These are phyloP conservation scores for Hippocampus barbouri DNA, from an alignment of 2,113 vertebrate species.

Conservation along the genomic window DNA sequence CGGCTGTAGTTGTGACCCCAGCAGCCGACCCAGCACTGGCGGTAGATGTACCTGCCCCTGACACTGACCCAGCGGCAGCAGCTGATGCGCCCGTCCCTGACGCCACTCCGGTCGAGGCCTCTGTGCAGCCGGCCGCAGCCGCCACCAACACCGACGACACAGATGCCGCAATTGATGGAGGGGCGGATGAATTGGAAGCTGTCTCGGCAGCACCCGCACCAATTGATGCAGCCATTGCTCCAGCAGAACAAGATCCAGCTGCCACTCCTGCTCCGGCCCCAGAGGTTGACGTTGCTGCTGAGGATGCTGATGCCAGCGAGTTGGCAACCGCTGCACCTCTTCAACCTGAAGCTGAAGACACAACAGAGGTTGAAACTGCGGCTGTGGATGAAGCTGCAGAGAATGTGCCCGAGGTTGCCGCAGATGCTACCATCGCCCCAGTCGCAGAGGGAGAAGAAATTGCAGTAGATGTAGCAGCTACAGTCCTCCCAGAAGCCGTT, in stretches of 20 bases:
- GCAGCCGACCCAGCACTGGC: constrained; percentile 26
- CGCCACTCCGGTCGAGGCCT: constrained; percentile 37
- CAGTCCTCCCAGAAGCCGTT: constrained; percentile 1
- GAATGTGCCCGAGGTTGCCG: constrained; percentile 29
- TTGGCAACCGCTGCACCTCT: constrained; percentile 55
- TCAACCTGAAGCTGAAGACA: constrained; percentile 38
- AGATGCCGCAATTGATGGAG: constrained; percentile 13
- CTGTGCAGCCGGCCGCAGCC: constrained; percentile 45
- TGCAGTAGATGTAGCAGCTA: constrained; percentile 12
- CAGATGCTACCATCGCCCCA: constrained; percentile 57
- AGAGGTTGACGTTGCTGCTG: constrained; percentile 25
- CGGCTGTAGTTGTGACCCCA: constrained; percentile 49
- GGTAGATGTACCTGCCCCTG: constrained; percentile 36
- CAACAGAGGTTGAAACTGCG: constrained; percentile 18
- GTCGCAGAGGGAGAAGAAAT: constrained; percentile 56
- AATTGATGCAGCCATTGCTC: constrained; percentile 32
- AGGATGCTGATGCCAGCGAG: constrained; percentile 50
- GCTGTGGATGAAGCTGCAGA: constrained; percentile 25
- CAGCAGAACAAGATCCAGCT: constrained; percentile 25
- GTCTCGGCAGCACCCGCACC: constrained; percentile 42
- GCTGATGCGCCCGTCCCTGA: constrained; percentile 55
- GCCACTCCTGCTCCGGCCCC: constrained; percentile 12
- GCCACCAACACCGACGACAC: constrained; percentile 25
- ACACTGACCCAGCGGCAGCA: constrained; percentile 28
- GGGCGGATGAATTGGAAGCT: constrained; percentile 22